phyloP scores from a whole-genome alignment of 2,888 invertebrate genomes.

The Yponomeuta evonymella region DNA sequence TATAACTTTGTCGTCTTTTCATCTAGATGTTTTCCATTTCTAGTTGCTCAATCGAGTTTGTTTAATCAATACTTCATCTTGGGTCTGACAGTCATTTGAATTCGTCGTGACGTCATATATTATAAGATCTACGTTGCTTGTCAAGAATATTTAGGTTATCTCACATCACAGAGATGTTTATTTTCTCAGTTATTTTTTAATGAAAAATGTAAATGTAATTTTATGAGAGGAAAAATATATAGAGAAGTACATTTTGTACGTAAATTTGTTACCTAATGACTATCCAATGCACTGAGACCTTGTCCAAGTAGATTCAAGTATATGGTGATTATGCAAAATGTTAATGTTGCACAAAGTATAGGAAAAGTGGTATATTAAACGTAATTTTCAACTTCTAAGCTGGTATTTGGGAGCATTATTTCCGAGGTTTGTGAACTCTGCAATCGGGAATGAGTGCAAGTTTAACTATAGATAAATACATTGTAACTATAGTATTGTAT shows the following conservation, averaged over 20 bases:
- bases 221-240: neutral
- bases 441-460: constrained; percentile 72
- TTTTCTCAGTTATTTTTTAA: constrained; percentile 6
- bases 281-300: constrained; percentile 14
- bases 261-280: constrained; percentile 10
- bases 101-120: neutral
- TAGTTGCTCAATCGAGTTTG: constrained; percentile 43
- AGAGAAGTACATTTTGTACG: neutral
- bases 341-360: constrained; percentile 9
- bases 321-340: neutral
- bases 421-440: constrained; percentile 72
- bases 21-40: no score
- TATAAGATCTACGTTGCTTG: neutral
- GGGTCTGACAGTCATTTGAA: neutral
- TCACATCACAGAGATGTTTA: neutral
- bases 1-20: constrained; percentile 45
- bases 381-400: constrained; percentile 52
- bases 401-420: constrained; percentile 75
- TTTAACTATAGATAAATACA: constrained; percentile 38
- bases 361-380: constrained; percentile 11
- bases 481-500: neutral
- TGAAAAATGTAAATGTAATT: neutral
- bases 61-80: constrained; percentile 26
- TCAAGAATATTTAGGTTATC: neutral
- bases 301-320: constrained; percentile 3